Evolutionary conservation across 1,140 invertebrate genomes (phyloP), one percentile per base, ranked within the genome.

Genomic region (Scaptomyza pallida): DNA sequence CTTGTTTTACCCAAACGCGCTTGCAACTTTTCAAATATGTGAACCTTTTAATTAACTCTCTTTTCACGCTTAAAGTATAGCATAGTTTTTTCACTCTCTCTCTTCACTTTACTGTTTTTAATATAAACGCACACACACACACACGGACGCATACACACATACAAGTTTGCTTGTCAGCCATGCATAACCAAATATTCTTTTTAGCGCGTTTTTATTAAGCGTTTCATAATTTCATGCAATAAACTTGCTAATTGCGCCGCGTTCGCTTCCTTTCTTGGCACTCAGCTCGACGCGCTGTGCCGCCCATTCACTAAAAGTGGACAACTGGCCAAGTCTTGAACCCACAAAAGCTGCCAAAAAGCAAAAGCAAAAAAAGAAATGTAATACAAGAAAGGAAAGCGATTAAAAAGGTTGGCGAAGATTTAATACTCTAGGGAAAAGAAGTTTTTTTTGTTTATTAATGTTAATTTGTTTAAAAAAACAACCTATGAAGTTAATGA

Each of bases 151-250:
- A 1, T 8, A 30, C 26, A 30, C 9, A 9, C 23, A 30, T 6
- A 26, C 23, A 6, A 30, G 26, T 30, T 21, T 5, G 52, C 19
- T n/a, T 3, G n/a, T 16, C n/a, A 65, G 35, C 47, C 44, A 23
- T 12, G 47, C 23, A 23, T 51, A 51, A 4, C 23, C 13, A 48
- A 68, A 76, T 60, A 56, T 48, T 41, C 56, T 15, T 21, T 13
- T 45, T 23, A 23, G 56, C 61, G 21, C 50, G 50, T 77, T 82
- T 83, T 74, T 80, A 80, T 85, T 77, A 88, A 88, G 83, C 82
- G 71, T 75, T 88, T 82, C 82, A 88, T 88, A 88, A 88, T 88
- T 88, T 76, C 71, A 88, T 88, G 82, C 82, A 88, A 85, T 88
- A 88, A 88, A 88, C 82, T 88, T 82, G 75, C 82, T 88, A 88